Conservation (phyloP, 1,140 invertebrate species). For the Camponotus pennsylvanicus region DNA sequence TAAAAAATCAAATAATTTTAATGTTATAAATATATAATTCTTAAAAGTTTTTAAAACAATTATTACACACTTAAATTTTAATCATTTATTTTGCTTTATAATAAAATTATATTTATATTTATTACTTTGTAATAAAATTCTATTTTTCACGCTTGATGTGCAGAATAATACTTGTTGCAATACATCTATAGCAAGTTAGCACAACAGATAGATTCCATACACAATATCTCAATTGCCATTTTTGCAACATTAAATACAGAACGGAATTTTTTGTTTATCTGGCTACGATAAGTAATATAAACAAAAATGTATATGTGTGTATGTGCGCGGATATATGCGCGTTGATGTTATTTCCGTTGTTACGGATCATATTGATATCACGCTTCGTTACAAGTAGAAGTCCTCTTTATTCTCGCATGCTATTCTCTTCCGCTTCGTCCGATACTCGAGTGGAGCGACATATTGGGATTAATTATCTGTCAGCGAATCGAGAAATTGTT, state of each 20-base stretch:
- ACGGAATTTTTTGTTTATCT: neutral
- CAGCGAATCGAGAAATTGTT: constrained; percentile 3
- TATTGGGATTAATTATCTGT: constrained; percentile 44
- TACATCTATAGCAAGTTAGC: neutral
- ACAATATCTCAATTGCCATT: neutral
- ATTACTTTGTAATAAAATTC: neutral
- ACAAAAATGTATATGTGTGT: neutral
- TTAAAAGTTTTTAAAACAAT: neutral
- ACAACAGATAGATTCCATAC: neutral
- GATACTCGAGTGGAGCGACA: constrained; percentile 5
- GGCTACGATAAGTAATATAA: neutral
- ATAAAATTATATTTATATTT: too few relatives aligned
- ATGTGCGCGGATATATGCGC: too few relatives aligned
- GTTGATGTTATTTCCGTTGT: neutral
- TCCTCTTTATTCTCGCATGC: neutral
- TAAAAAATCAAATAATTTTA: neutral
- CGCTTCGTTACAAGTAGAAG: constrained; percentile 28
- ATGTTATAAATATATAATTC: neutral
- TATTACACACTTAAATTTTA: neutral
- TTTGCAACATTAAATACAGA: neutral
- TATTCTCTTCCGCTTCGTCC: neutral
- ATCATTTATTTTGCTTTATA: neutral
- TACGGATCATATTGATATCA: constrained; percentile 39
- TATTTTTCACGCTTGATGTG: neutral
- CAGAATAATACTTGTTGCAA: neutral